Conservation (phyloP, 2,113 vertebrate species). For the Bungarus multicinctus region DNA sequence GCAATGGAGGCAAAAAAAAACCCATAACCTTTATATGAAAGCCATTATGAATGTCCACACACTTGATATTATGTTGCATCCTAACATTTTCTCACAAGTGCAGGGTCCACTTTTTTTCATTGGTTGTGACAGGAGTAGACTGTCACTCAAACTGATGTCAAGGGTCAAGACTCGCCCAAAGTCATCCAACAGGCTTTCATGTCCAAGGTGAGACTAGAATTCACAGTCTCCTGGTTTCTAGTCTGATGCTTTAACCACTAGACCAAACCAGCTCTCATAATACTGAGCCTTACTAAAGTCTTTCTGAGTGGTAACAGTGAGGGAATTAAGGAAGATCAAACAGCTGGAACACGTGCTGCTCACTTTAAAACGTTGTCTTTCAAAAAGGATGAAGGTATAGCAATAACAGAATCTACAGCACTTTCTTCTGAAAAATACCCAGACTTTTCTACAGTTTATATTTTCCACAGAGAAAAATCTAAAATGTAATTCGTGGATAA, state of each 20-base stretch:
- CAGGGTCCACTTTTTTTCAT: neutral
- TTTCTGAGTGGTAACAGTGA: neutral
- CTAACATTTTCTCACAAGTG: neutral
- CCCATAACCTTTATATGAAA: neutral
- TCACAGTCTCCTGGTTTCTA: neutral
- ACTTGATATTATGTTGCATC: neutral
- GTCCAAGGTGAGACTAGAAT: neutral
- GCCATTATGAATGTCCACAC: neutral
- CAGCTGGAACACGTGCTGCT: neutral
- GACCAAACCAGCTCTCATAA: neutral
- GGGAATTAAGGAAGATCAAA: neutral
- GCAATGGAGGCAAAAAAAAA: neutral
- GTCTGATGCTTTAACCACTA: neutral
- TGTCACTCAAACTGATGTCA: neutral
- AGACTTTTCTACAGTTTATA: neutral
- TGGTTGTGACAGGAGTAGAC: neutral
- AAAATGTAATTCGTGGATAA: neutral
- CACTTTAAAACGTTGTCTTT: neutral
- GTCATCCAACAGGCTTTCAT: neutral
- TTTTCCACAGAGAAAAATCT: neutral
- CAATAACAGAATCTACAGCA: neutral
- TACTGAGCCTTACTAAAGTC: neutral
- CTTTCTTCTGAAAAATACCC: neutral
- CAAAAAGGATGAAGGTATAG: neutral
- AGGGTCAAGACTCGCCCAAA: neutral